These are phyloP conservation scores for Triops longicaudatus DNA, from an alignment of 1,140 invertebrate genomes.

Conservation along the genomic window DNA sequence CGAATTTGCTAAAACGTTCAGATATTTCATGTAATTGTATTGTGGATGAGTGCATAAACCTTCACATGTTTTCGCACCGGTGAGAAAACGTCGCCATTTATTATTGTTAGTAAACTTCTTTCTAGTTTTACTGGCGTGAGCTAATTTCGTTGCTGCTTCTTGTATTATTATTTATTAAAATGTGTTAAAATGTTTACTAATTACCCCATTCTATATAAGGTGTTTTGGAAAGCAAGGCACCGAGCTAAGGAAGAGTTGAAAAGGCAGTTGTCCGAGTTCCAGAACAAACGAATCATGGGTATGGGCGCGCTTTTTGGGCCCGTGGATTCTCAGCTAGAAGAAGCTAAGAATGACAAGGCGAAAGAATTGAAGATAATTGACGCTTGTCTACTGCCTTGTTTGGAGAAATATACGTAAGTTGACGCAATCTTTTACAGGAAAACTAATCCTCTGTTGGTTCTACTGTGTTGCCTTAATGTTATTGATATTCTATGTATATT, in stretches of 20 bases:
- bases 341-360: conserved; percentile 68
- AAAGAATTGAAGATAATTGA: conserved; percentile 69
- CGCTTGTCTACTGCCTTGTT: conserved; percentile 58
- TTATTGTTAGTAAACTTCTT: too few species aligned
- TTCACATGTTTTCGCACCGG: too few species aligned
- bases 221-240: conserved; percentile 76
- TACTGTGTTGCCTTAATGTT: not conserved
- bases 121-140: too few species aligned
- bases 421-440: not conserved
- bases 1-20: too few species aligned
- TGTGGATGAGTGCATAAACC: too few species aligned
- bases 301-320: conserved; percentile 82
- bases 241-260: conserved; percentile 78
- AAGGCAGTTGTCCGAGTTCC: conserved; percentile 79
- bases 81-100: too few species aligned
- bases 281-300: conserved; percentile 80
- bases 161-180: too few species aligned
- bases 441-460: conserved; percentile 12
- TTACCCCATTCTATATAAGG: conserved; percentile 37
- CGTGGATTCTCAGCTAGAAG: conserved; percentile 65
- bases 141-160: too few species aligned
- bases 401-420: conserved; percentile 60
- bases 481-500: not conserved
- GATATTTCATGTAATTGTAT: too few species aligned
- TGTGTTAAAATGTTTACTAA: not conserved